Base-by-base conservation (phyloP, 2,888 invertebrate genomes). In the Dysmachus trigonus region DNA sequence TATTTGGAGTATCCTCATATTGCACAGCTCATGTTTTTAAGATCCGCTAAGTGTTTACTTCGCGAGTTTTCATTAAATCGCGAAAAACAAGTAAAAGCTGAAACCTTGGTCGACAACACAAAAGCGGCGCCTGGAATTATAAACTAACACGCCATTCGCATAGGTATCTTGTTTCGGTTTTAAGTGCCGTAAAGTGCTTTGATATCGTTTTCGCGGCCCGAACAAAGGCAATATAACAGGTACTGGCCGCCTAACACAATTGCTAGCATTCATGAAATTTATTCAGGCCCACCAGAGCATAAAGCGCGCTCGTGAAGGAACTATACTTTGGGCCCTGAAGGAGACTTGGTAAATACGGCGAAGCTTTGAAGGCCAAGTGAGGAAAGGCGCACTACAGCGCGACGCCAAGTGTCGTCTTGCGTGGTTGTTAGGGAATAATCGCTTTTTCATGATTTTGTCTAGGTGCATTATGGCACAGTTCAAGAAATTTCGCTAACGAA, bases 91-190 rank as follows among this genome's bases (percentile, higher is more conserved):
- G 15, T 13, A 77, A 77, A 77, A 13, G 15, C 18, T 18, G 51
- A 51, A n/a, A 51, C 18, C 2, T 18, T 51, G n/a, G 51, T 8
- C 51, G 51, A 51, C 51, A 51, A 51, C 51, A 51, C 51, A 51
- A 62, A 22, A 62, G 27, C 41, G 77, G 77, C 77, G 77, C 77
- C 77, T 15, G 77, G 15, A 41, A 22, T 47, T 77, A 30, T 77
- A 77, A 77, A 27, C 77, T 47, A 77, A 41, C 41, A n/a, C 30
- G 3, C 38, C 27, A 27, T 47, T 35, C 51, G 22, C 35, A 47
- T 22, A 77, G 35, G 77, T 77, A 47, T 77, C 47, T 51, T 51
- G 47, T 77, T 77, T 77, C 77, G 41, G 77, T 47, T 77, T 47
- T 22, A 77, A 77, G 47, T 27, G 47, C 47, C 30, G 77, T 53